These are phyloP conservation scores for Sciurus carolinensis DNA, from an alignment of 2,797 vertebrate genomes.

Conservation along the genomic window DNA sequence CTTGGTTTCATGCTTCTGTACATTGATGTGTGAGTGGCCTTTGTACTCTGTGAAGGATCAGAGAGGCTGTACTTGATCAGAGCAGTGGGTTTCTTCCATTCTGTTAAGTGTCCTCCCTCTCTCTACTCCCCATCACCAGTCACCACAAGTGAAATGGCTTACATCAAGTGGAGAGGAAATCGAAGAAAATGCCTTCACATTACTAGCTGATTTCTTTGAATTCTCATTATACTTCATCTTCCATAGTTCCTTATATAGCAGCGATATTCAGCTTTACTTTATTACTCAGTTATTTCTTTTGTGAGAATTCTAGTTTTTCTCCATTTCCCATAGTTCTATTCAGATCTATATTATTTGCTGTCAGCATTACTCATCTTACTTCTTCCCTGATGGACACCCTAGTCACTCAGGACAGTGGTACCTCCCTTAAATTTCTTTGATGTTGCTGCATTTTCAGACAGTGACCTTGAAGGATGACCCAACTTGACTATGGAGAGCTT, in stretches of 20 bases:
- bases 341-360: background rate
- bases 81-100: background rate
- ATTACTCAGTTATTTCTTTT: background rate
- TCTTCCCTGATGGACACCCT: background rate
- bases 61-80: background rate
- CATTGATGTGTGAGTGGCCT: background rate
- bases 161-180: background rate
- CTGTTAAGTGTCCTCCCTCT: background rate
- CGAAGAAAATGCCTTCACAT: background rate
- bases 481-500: background rate
- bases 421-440: conserved; percentile 2
- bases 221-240: conserved; percentile 11
- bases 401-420: background rate
- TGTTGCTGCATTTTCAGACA: background rate
- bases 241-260: conserved; percentile 11
- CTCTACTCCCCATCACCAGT: too few relatives aligned
- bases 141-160: background rate
- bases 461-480: background rate
- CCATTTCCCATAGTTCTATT: conserved; percentile 13
- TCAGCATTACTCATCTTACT: conserved; percentile 28
- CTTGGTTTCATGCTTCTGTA: background rate
- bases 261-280: background rate
- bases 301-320: background rate
- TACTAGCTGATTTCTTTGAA: background rate
- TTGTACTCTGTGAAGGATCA: background rate